Conservation (phyloP, 2,888 invertebrate species). For the Volucella zonaria region DNA sequence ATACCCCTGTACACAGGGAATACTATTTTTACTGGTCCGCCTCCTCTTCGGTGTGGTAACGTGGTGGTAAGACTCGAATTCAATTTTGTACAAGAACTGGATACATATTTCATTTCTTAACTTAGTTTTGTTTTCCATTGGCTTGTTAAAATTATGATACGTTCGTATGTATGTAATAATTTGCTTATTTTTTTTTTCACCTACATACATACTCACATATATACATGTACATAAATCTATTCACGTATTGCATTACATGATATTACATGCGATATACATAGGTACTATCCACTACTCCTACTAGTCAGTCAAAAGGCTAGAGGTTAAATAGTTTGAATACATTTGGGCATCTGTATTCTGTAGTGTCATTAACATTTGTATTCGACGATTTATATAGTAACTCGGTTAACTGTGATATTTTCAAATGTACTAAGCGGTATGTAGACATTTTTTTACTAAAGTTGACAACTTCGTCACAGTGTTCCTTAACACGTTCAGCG, state of each 20-base stretch:
- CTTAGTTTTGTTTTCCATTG: conserved; percentile 13
- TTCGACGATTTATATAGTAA: conserved; percentile 1
- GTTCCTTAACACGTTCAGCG: no score
- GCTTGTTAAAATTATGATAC: conserved; percentile 1
- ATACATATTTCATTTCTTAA: conserved; percentile 16
- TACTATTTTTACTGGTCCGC: conserved; percentile 49
- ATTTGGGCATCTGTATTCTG: neutral
- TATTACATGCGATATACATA: no score
- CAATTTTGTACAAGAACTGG: conserved; percentile 31
- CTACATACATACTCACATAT: no score
- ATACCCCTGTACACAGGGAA: conserved; percentile 49
- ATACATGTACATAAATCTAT: no score
- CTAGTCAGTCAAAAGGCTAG: neutral
- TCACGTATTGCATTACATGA: no score
- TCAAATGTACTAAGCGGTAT: neutral
- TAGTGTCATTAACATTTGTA: neutral
- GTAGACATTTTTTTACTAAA: neutral
- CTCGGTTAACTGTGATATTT: neutral
- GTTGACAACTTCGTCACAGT: no score
- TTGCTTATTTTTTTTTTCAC: no score
- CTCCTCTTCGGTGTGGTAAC: conserved; percentile 40
- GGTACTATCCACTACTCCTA: no score
- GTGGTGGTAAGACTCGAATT: conserved; percentile 41
- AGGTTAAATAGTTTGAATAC: neutral
- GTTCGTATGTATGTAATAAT: neutral